A percentile compares a stretch with the other conserved stretches of the same genome.
Evolutionary conservation across 23 tunicate species (phyloP).

Genomic region (Phallusia fumigata): DNA sequence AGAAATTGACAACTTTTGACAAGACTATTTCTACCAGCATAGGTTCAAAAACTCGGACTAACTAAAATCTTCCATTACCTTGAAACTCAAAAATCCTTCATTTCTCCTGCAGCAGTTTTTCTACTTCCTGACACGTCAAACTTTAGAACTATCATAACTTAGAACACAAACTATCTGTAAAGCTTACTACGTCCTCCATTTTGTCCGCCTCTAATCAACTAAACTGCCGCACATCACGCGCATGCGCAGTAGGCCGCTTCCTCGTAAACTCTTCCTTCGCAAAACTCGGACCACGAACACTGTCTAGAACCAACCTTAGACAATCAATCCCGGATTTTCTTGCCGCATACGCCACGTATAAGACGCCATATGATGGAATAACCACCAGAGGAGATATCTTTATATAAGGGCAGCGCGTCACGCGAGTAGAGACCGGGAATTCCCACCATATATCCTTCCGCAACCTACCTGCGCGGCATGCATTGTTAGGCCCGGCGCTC

Average conservation of each 20-base stretch:
- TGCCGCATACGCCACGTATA: not conserved
- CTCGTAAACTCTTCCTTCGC: not conserved
- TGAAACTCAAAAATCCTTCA: too few species aligned
- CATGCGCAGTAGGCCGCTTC: slow-evolving; percentile 6
- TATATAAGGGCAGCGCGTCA: not conserved
- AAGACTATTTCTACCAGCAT: too few species aligned
- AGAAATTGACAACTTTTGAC: too few species aligned
- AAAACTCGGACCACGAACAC: not conserved
- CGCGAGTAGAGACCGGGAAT: not conserved
- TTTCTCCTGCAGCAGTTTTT: too few species aligned
- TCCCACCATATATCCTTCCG: slow-evolving; percentile 5
- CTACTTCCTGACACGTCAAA: too few species aligned
- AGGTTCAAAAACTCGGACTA: too few species aligned
- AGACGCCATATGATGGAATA: not conserved
- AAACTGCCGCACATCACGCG: not conserved
- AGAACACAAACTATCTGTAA: too few species aligned
- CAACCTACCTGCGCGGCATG: not conserved
- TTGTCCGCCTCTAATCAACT: not conserved
- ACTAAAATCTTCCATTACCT: too few species aligned
- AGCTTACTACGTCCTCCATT: not conserved
- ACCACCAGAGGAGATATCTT: not conserved
- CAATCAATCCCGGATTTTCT: not conserved
- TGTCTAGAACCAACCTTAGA: not conserved
- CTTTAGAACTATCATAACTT: too few species aligned
- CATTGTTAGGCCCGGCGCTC: not conserved